Conservation (phyloP, 2,797 vertebrate genomes). For the Cyprinella venusta region DNA sequence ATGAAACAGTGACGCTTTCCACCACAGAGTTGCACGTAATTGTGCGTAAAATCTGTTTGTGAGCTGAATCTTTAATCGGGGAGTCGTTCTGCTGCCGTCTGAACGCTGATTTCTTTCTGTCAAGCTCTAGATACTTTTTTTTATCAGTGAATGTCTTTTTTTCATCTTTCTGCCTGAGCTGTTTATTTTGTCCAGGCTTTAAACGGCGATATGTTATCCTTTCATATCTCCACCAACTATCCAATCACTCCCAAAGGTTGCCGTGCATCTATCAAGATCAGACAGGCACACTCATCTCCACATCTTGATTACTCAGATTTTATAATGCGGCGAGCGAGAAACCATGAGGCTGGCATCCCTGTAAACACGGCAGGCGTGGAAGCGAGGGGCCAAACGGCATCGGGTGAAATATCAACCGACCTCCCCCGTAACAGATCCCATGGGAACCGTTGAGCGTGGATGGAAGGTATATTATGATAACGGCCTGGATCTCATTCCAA, state of each 20-base stretch:
- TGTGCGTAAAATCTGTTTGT: slow-evolving; percentile 16
- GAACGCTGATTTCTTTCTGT: slow-evolving; percentile 34
- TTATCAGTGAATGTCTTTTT: slow-evolving; percentile 22
- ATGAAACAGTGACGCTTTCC: slow-evolving; percentile 16
- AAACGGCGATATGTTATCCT: slow-evolving; percentile 48
- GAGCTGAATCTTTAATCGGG: slow-evolving; percentile 33
- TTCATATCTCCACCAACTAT: slow-evolving; percentile 43
- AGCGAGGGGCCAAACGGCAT: neutral
- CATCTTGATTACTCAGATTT: slow-evolving; percentile 26
- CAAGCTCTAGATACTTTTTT: slow-evolving; percentile 24
- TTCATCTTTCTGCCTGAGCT: neutral
- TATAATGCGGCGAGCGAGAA: neutral
- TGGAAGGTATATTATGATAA: slow-evolving; percentile 54
- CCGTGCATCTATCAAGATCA: slow-evolving; percentile 39
- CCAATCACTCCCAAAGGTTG: slow-evolving; percentile 49
- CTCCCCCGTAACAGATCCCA: slow-evolving; percentile 21
- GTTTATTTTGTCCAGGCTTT: slow-evolving; percentile 47
- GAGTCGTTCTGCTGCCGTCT: neutral
- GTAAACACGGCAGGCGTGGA: slow-evolving; percentile 8
- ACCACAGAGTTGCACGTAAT: slow-evolving; percentile 13
- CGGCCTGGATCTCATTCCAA: slow-evolving; percentile 48
- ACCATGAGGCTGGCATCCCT: neutral
- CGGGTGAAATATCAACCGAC: slow-evolving; percentile 16
- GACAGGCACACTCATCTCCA: slow-evolving; percentile 21
- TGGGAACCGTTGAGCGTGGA: slow-evolving; percentile 29